Conservation (phyloP, 2,113 vertebrate genomes). For the Amphilophus citrinellus region DNA sequence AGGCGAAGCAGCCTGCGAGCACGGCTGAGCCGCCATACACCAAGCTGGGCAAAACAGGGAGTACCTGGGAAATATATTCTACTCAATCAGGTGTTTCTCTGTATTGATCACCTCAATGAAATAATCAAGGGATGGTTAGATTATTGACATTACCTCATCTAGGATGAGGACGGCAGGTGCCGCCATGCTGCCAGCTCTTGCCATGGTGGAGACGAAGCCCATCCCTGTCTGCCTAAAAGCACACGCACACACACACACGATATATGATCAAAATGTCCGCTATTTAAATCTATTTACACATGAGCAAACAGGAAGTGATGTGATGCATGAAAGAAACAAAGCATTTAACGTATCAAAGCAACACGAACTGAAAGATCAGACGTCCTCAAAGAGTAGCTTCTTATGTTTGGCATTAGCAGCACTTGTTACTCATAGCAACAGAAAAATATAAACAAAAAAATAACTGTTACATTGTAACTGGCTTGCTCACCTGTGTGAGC, state of each 20-base stretch:
- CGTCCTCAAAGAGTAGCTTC: background rate
- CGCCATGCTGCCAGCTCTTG: constrained; percentile 89
- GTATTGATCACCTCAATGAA: background rate
- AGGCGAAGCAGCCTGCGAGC: constrained; percentile 74
- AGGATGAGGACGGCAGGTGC: constrained; percentile 89
- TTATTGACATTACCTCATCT: constrained; percentile 76
- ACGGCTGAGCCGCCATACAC: constrained; percentile 85
- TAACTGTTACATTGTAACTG: too few relatives aligned
- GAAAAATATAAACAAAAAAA: too few relatives aligned
- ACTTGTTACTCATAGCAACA: too few relatives aligned
- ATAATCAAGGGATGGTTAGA: background rate
- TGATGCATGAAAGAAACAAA: background rate
- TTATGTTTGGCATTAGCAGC: background rate
- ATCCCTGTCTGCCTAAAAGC: constrained; percentile 88
- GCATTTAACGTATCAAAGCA: background rate
- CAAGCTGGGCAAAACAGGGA: constrained; percentile 83
- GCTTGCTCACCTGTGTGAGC: background rate
- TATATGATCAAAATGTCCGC: background rate
- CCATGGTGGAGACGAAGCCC: constrained; percentile 91
- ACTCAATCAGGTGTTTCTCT: background rate
- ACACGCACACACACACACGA: background rate
- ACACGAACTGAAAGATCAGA: background rate
- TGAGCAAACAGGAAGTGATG: background rate
- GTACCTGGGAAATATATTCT: constrained; percentile 61
- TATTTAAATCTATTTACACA: background rate